phyloP scores from a whole-genome alignment of 2,797 vertebrate genomes.

The Chromobotia macracanthus region DNA sequence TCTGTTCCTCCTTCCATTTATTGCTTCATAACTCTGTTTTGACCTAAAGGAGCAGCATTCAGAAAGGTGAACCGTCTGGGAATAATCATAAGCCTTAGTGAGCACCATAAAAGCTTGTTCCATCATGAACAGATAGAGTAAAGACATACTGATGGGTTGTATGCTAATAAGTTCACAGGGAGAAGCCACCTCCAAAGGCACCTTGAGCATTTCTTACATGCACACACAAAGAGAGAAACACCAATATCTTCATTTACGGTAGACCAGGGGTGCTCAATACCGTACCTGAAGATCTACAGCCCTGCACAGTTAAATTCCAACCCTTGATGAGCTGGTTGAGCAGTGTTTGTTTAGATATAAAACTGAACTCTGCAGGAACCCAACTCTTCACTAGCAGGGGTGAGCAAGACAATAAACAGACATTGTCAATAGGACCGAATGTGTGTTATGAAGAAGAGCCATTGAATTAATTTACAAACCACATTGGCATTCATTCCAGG shows the following conservation, averaged over 20 bases:
- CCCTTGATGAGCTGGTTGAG: constrained; percentile 29
- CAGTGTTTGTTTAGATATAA: constrained; percentile 19
- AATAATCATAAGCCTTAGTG: constrained; percentile 55
- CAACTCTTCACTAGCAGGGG: not conserved
- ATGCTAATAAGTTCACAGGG: constrained; percentile 51
- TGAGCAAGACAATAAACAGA: not conserved
- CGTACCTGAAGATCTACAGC: not conserved
- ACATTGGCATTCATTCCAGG: constrained; percentile 73
- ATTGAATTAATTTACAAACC: constrained; percentile 71
- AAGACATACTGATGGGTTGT: constrained; percentile 45
- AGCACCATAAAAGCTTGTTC: constrained; percentile 40
- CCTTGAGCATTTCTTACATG: constrained; percentile 45
- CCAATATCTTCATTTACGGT: not conserved
- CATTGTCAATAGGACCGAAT: constrained; percentile 21
- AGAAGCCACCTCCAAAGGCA: constrained; percentile 48
- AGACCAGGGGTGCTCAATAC: not conserved
- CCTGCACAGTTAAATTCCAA: constrained; percentile 18
- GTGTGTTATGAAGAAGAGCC: constrained; percentile 54
- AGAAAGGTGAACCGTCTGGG: constrained; percentile 50
- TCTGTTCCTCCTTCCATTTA: constrained; percentile 40
- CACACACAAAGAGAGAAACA: not conserved
- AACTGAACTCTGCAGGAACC: constrained; percentile 17
- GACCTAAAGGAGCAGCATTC: constrained; percentile 40
- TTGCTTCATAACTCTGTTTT: constrained; percentile 47
- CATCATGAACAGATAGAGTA: constrained; percentile 38